Evolutionary conservation across 2,888 invertebrate genomes (phyloP).

Genomic region (Oxystoma pomonae): DNA sequence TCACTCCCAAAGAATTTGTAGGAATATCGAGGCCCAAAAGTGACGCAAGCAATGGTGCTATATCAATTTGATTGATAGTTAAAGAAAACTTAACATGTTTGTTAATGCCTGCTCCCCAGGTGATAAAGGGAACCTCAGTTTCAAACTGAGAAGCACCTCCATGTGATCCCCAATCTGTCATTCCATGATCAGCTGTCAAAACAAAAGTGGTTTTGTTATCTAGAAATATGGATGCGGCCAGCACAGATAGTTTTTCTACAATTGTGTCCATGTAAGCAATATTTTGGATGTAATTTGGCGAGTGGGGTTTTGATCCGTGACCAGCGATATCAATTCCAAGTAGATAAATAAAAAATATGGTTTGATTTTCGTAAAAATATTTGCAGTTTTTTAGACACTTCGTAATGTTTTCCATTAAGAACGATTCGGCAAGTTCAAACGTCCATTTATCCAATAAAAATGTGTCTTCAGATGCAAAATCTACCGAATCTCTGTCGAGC

Average conservation of each 20-base stretch:
- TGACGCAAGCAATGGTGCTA: conserved; percentile 82
- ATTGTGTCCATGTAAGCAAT: conserved; percentile 72
- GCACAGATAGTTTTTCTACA: conserved; percentile 60
- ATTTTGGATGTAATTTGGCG: conserved; percentile 71
- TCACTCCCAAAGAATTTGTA: conserved; percentile 56
- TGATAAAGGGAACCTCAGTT: conserved; percentile 87
- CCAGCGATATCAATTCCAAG: conserved; percentile 92
- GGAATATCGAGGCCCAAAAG: conserved; percentile 82
- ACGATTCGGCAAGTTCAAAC: conserved; percentile 47
- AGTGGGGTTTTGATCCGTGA: conserved; percentile 86
- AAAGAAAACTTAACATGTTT: conserved; percentile 45
- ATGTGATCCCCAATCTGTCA: conserved; percentile 99
- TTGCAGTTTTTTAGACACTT: no score
- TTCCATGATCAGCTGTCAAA: conserved; percentile 95
- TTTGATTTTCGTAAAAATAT: no score
- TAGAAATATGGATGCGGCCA: conserved; percentile 66
- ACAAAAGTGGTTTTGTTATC: conserved; percentile 79
- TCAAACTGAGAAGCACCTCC: conserved; percentile 85
- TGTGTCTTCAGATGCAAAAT: no score
- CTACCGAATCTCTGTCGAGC: no score
- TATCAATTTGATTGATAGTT: conserved; percentile 84
- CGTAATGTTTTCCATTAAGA: no score
- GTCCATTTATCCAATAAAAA: no score
- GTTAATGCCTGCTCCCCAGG: conserved; percentile 92
- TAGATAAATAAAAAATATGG: conserved; percentile 85